phyloP scores from a whole-genome alignment of 2,888 invertebrate genomes.

The Catocala sponsa region DNA sequence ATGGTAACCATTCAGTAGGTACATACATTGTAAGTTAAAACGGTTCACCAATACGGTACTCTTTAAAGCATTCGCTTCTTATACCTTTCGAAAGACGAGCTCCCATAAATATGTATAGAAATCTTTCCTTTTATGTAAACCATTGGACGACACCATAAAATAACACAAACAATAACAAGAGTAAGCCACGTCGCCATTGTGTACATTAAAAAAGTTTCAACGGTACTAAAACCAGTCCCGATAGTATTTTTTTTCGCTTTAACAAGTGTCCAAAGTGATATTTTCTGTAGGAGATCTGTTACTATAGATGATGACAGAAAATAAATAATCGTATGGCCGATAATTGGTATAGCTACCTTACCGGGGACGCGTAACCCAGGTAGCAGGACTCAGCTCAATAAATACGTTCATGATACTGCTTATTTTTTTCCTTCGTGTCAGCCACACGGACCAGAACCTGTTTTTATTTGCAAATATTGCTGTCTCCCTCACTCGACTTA shows the following conservation, averaged over 20 bases:
- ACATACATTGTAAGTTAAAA: neutral
- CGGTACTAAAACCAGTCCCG: conserved; percentile 38
- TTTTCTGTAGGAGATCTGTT: too few relatives aligned
- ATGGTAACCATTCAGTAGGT: neutral
- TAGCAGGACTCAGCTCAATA: conserved; percentile 58
- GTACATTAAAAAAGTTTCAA: conserved; percentile 34
- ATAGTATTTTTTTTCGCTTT: neutral
- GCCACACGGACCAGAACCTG: conserved; percentile 59
- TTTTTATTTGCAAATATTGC: conserved; percentile 59
- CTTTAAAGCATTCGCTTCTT: conserved; percentile 8
- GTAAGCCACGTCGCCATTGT: conserved; percentile 42
- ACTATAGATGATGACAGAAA: neutral
- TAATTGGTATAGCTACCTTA: conserved; percentile 47
- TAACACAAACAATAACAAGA: conserved; percentile 44
- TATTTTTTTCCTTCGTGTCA: conserved; percentile 44
- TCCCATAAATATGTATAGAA: conserved; percentile 29
- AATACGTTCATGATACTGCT: conserved; percentile 43
- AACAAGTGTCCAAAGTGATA: too few relatives aligned
- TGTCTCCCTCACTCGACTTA: conserved; percentile 52
- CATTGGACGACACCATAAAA: conserved; percentile 32
- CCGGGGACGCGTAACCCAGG: conserved; percentile 66
- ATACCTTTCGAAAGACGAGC: conserved; percentile 18
- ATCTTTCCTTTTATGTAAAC: conserved; percentile 41
- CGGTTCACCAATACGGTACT: conserved; percentile 17
- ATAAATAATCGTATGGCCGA: conserved; percentile 24